Evolutionary conservation across 2,888 invertebrate genomes (phyloP).

Genomic region (Amphipoea lucens): DNA sequence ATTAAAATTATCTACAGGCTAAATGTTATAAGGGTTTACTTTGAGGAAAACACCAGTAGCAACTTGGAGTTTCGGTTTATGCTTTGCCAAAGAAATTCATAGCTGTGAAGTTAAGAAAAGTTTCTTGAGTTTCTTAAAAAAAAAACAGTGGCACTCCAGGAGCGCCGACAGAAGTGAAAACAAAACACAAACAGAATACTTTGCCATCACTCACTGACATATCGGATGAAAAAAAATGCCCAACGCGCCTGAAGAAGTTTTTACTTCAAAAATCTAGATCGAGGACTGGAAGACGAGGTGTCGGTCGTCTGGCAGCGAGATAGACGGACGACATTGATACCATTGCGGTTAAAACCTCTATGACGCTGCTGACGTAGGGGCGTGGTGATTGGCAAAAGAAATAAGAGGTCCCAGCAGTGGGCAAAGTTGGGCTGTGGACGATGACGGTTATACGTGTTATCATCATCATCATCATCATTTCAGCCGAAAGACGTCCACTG

Average conservation of each 20-base stretch:
- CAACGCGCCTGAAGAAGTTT: too few species aligned
- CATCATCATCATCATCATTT: too few species aligned
- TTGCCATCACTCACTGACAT: too few species aligned
- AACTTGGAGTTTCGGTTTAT: background rate
- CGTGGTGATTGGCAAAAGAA: background rate
- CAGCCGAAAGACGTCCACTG: too few species aligned
- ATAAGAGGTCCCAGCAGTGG: background rate
- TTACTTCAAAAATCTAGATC: background rate
- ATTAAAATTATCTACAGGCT: background rate
- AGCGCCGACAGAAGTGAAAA: too few species aligned
- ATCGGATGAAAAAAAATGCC: too few species aligned
- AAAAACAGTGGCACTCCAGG: too few species aligned
- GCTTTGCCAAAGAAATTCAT: background rate
- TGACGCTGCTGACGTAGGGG: background rate
- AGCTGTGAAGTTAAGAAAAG: background rate
- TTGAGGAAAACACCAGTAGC: background rate
- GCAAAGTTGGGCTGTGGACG: background rate
- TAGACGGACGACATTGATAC: background rate
- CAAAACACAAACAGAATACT: too few species aligned
- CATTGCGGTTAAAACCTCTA: background rate
- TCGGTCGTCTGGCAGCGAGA: background rate
- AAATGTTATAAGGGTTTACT: background rate
- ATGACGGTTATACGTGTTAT: background rate
- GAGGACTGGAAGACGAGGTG: background rate
- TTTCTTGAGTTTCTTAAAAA: background rate